These are phyloP conservation scores for Poicephalus meyeri DNA, from an alignment of 2,113 vertebrate genomes.

Conservation along the genomic window DNA sequence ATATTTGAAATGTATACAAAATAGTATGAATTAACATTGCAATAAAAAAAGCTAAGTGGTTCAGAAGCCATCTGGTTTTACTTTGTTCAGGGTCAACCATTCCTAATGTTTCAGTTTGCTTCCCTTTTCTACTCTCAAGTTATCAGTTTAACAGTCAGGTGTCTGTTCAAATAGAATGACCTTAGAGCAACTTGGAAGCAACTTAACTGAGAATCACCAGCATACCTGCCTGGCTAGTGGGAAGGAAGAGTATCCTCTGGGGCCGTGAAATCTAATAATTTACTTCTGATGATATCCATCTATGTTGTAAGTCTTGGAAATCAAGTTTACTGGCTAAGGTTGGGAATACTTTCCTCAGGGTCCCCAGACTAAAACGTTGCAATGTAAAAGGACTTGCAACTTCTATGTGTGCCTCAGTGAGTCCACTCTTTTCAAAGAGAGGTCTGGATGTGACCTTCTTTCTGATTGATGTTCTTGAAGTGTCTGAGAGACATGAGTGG, in stretches of 20 bases:
- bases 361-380: accelerated
- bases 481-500: background rate
- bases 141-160: background rate
- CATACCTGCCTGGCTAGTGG: background rate
- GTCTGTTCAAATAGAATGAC: background rate
- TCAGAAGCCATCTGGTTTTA: background rate
- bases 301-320: background rate
- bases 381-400: background rate
- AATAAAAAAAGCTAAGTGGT: background rate
- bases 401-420: background rate
- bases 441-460: background rate
- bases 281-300: background rate
- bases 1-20: background rate
- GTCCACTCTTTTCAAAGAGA: background rate
- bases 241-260: background rate
- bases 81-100: background rate
- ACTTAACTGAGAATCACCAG: background rate
- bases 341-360: background rate
- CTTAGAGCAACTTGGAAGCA: background rate
- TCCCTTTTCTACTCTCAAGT: background rate
- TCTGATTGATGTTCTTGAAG: background rate
- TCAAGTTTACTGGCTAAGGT: background rate
- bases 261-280: background rate
- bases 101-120: background rate
- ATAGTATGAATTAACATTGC: background rate